Evolutionary conservation across 2,888 invertebrate species (phyloP).

Genomic region (Platycheirus rosarum): DNA sequence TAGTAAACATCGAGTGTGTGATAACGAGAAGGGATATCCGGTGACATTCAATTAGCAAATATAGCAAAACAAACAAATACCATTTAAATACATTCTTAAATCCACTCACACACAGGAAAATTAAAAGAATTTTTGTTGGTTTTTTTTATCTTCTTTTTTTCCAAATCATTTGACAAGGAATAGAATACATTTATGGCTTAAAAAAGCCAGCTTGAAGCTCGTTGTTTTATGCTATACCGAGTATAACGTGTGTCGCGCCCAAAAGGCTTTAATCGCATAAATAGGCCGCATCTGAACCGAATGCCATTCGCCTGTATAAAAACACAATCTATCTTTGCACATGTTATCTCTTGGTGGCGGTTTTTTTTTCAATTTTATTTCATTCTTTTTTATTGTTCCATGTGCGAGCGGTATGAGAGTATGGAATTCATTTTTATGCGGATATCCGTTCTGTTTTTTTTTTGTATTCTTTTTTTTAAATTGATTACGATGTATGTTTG

Average conservation of each 20-base stretch:
- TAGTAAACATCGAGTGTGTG: slow-evolving; percentile 57
- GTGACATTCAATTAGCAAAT: slow-evolving; percentile 72
- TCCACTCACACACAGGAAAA: neutral
- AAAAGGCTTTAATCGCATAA: slow-evolving; percentile 70
- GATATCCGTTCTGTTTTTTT: slow-evolving; percentile 71
- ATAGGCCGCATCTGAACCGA: slow-evolving; percentile 68
- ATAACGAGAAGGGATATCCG: slow-evolving; percentile 68
- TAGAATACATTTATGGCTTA: slow-evolving; percentile 24
- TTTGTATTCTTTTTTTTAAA: slow-evolving; percentile 4
- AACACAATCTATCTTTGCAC: slow-evolving; percentile 65
- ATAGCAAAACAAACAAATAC: slow-evolving; percentile 64
- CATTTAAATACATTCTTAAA: slow-evolving; percentile 49
- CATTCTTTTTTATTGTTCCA: slow-evolving; percentile 34
- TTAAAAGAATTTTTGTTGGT: neutral
- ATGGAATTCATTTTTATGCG: slow-evolving; percentile 70
- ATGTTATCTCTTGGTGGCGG: slow-evolving; percentile 61
- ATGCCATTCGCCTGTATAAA: slow-evolving; percentile 46
- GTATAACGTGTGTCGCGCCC: slow-evolving; percentile 62
- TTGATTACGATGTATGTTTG: slow-evolving; percentile 9
- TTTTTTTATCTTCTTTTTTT: neutral
- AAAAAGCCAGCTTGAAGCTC: slow-evolving; percentile 22
- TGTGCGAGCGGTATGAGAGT: slow-evolving; percentile 53
- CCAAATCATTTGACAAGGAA: slow-evolving; percentile 45
- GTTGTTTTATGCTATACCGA: slow-evolving; percentile 33
- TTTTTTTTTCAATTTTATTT: slow-evolving; percentile 17